Evolutionary conservation across 2,888 invertebrate species (phyloP).

Genomic region (Stratiomys singularior): DNA sequence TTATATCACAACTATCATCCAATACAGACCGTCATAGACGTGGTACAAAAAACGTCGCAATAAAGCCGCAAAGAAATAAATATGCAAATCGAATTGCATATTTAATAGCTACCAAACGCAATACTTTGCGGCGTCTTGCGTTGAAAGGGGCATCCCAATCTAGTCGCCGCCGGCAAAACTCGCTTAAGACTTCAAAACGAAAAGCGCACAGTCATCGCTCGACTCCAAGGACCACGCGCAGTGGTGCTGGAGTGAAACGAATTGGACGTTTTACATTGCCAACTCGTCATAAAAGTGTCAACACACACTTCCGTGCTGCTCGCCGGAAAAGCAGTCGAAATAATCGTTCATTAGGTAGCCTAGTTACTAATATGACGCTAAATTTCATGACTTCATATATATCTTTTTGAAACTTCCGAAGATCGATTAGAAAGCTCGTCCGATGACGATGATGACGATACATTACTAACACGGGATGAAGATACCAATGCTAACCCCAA

Average conservation of each 20-base stretch:
- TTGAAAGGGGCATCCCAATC: constrained; percentile 67
- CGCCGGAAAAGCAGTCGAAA: constrained; percentile 47
- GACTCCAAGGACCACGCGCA: constrained; percentile 48
- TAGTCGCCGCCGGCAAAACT: constrained; percentile 57
- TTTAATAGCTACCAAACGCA: constrained; percentile 77
- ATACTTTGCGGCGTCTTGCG: constrained; percentile 73
- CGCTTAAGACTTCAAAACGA: constrained; percentile 49
- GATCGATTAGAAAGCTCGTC: constrained; percentile 47
- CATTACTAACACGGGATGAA: constrained; percentile 47
- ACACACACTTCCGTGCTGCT: constrained; percentile 39
- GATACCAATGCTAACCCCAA: constrained; percentile 50
- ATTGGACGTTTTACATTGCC: constrained; percentile 50
- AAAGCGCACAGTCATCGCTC: constrained; percentile 51
- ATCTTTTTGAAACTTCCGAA: not conserved
- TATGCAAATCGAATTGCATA: constrained; percentile 78
- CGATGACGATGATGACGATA: constrained; percentile 47
- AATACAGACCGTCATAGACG: constrained; percentile 63
- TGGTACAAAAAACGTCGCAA: constrained; percentile 63
- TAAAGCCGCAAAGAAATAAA: constrained; percentile 63
- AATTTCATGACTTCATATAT: not conserved
- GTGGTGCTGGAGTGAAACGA: constrained; percentile 50
- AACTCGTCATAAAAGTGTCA: constrained; percentile 47
- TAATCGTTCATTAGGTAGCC: constrained; percentile 37
- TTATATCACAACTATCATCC: not conserved
- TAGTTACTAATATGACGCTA: not conserved